Evolutionary conservation across 2,888 invertebrate species (phyloP), one percentile per base, ranked within the genome.

Genomic region (Pterostichus madidus): DNA sequence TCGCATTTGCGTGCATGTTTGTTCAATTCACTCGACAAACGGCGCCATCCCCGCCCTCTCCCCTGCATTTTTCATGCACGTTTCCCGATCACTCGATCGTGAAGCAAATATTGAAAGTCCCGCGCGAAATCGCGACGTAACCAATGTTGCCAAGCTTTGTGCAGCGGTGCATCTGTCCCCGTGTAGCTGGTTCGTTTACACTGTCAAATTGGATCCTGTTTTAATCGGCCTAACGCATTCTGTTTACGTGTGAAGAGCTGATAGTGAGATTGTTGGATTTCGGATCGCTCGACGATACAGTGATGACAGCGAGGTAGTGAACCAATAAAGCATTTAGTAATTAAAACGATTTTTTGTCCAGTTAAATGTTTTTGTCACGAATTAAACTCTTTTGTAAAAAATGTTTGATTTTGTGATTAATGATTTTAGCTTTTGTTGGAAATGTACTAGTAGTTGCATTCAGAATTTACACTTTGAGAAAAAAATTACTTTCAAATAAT

Each of bases 151-250:
- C 56, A 56, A 24, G 13, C 56, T 13, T 10, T 56, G 56, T 71
- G 68, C 68, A 71, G 13, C 59, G 39, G 15, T 56, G 77, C 77
- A 32, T 39, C 39, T 39, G 32, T 77, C n/a, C 8, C 5, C 35
- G 15, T 52, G 76, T 56, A 11, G 56, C 32, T 56, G 15, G 39
- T 46, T 73, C 78, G 73, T 81, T 81, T 81, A 75, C 73, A 81
- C 32, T 61, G 46, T 17, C n/a, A 81, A 81, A 81, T 81, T 81
- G 61, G 39, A 73, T 81, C 81, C 46, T 31, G 13, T 46, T 59
- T 81, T 81, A 81, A 81, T 81, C 81, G 59, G 56, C 75, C 73
- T 75, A 81, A 46, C 73, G 73, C 46, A 73, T 75, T 81, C 13
- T 81, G 75, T 73, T 73, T 73, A 81, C 75, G 81, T 61, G 73